Percentiles rank a stretch among this genome's conserved stretches.
These are phyloP conservation scores for Panurus biarmicus DNA, from an alignment of 2,113 vertebrate species.

Conservation along the genomic window DNA sequence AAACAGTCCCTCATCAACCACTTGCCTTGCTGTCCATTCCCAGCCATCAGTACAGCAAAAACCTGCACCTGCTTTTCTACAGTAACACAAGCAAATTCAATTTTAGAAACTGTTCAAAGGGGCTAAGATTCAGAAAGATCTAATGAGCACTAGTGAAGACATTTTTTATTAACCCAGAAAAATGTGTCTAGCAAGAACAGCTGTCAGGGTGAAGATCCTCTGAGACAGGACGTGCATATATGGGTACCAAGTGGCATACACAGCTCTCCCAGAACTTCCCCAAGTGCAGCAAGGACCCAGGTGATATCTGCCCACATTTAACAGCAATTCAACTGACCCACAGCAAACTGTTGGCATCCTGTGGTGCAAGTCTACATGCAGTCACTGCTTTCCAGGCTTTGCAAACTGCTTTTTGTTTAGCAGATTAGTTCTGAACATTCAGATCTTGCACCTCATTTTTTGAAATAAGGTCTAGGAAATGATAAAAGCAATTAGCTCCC, in stretches of 20 bases:
- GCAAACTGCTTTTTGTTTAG: background rate
- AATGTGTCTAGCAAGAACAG: background rate
- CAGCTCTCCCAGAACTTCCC: background rate
- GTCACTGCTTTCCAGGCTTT: background rate
- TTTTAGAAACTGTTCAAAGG: background rate
- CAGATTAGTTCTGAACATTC: background rate
- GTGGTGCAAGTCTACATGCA: background rate
- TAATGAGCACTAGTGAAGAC: background rate
- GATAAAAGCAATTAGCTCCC: constrained; percentile 26
- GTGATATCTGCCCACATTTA: background rate
- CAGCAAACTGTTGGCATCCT: background rate
- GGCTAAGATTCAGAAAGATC: background rate
- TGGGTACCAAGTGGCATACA: background rate
- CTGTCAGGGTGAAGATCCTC: background rate
- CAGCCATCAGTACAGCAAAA: background rate
- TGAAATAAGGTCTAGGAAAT: background rate
- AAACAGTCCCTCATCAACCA: background rate
- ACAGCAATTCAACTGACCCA: background rate
- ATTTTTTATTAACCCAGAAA: background rate
- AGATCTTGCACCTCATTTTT: background rate
- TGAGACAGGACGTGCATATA: background rate
- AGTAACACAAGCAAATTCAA: background rate
- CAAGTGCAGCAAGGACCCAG: background rate
- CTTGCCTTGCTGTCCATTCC: background rate
- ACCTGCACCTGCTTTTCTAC: background rate